Conservation (phyloP, 2,888 invertebrate species). For the Brachynemurus nebulosus region DNA sequence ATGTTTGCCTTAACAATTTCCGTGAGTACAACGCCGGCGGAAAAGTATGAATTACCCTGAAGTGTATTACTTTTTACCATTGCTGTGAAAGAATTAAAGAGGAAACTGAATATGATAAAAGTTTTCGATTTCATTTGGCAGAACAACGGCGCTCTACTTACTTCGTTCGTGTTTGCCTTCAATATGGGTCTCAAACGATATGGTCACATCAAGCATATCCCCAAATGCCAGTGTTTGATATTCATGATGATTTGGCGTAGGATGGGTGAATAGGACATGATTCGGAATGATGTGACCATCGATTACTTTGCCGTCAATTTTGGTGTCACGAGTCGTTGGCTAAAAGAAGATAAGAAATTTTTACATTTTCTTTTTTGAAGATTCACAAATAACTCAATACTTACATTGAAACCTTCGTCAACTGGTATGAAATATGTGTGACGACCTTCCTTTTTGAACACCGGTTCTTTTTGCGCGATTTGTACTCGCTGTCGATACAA, state of each 20-base stretch:
- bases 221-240: conserved; percentile 70
- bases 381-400: conserved; percentile 13
- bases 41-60: conserved; percentile 61
- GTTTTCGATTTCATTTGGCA: neutral
- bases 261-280: conserved; percentile 73
- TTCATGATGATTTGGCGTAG: conserved; percentile 57
- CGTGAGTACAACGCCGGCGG: conserved; percentile 71
- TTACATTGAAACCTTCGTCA: conserved; percentile 78
- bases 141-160: conserved; percentile 24
- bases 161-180: conserved; percentile 51
- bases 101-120: neutral
- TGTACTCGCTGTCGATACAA: conserved; percentile 63
- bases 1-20: conserved; percentile 83
- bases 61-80: conserved; percentile 77
- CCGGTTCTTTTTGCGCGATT: conserved; percentile 54
- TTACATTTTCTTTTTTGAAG: too few species aligned
- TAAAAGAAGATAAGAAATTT: conserved; percentile 25
- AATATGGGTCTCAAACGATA: conserved; percentile 60
- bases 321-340: conserved; percentile 54
- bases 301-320: conserved; percentile 71
- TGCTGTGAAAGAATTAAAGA: conserved; percentile 36
- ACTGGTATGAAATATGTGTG: conserved; percentile 86
- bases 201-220: conserved; percentile 71
- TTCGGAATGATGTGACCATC: conserved; percentile 84
- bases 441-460: conserved; percentile 63